phyloP scores from a whole-genome alignment of 2,797 vertebrate species.

The Acanthopagrus latus region DNA sequence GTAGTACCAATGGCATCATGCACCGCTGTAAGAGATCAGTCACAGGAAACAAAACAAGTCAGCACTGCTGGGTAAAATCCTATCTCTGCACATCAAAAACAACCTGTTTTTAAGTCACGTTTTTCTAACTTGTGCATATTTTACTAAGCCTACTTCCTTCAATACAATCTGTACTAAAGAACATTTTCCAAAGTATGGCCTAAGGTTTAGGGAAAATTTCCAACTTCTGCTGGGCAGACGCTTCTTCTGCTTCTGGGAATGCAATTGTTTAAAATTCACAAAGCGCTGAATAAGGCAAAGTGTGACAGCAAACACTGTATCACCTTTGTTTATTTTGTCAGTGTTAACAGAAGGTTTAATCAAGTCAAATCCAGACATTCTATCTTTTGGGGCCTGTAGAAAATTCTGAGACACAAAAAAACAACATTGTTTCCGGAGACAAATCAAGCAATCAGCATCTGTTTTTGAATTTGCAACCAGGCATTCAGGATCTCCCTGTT shows the following conservation, averaged over 20 bases:
- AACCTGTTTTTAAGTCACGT: not conserved
- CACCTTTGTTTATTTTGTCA: too few relatives aligned
- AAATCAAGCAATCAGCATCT: not conserved
- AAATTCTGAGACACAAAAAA: not conserved
- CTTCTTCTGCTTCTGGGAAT: not conserved
- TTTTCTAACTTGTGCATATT: not conserved
- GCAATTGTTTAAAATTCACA: too few relatives aligned
- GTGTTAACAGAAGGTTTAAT: too few relatives aligned
- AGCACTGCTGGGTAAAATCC: not conserved
- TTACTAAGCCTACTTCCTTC: not conserved
- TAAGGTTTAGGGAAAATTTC: too few relatives aligned
- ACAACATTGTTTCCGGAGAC: not conserved
- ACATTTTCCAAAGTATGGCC: not conserved
- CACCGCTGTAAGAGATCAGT: slow-evolving; percentile 63
- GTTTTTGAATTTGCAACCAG: not conserved
- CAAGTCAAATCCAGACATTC: too few relatives aligned
- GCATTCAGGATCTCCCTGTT: too few relatives aligned
- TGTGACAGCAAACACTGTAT: not conserved
- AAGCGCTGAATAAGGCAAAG: too few relatives aligned
- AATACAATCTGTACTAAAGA: not conserved
- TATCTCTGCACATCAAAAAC: not conserved
- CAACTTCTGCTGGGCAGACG: too few relatives aligned
- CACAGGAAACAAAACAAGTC: not conserved
- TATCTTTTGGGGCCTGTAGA: not conserved
- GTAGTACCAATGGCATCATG: slow-evolving; percentile 64